Base-by-base conservation (phyloP, 2,797 vertebrate genomes). In the Crocidura indochinensis region DNA sequence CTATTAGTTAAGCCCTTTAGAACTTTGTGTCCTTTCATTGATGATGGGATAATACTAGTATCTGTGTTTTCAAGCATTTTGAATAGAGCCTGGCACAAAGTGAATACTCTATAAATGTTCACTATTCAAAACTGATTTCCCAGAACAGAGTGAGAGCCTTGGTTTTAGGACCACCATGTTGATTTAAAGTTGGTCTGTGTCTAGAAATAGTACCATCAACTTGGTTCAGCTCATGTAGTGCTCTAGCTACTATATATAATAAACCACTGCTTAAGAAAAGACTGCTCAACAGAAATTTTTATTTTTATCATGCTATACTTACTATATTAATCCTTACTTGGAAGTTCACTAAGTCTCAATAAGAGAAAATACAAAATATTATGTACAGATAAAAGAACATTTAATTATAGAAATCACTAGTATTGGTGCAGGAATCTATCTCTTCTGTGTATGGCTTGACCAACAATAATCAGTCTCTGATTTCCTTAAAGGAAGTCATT, bases 391-490 rank as follows among this genome's bases (percentile, higher is more conserved):
- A 91, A 96, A 93, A 86, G 85, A 84, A 51, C 62, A 0, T 60
- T 87, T 92, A 26, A 85, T 92, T 71, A 29, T 47, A 56, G 71
- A 64, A 84, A 89, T 71, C 31, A 73, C 79, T 67, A 10, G 31
- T 82, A 69, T 81, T 92, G 72, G 72, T 27, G 56, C n/a, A 64
- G 75, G n/a, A 14, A 87, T 87, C 46, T 82, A 95, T 8, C 26
- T 65, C 49, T 95, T 79, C 38, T 76, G 80, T 82, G 93, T 88
- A 56, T 68, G 69, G 76, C 81, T 95, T 94, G 74, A 44, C 95
- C 90, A 96, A 47, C 95, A 92, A 96, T 96, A 94, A 97, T 56
- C 65, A 84, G 68, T 17, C 87, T 78, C 86, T 96, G 84, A 95
- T 92, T 91, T 74, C 72, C 93, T n/a, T 44, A 87, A 87, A 95